phyloP scores from a whole-genome alignment of 64 coral and sea anemone species.

The Platygyra sinensis region DNA sequence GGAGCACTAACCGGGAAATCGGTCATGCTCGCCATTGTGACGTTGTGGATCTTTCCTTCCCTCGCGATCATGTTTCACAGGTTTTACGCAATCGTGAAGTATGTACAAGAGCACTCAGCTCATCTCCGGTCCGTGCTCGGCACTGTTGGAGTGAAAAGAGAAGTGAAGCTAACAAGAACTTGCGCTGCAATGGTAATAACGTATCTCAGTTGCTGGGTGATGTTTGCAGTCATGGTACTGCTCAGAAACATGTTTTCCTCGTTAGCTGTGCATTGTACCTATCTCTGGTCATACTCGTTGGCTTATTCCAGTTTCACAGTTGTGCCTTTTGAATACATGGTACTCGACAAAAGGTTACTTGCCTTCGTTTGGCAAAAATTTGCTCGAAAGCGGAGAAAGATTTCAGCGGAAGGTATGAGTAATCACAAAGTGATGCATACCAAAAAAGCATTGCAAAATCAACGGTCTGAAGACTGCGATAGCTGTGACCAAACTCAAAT shows the following conservation, averaged over 20 bases:
- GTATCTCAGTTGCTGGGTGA: constrained; percentile 41
- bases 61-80: constrained; percentile 45
- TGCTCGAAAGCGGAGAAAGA: neutral
- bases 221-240: constrained; percentile 54
- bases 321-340: constrained; percentile 69
- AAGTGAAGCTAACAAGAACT: constrained; percentile 61
- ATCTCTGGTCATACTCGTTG: constrained; percentile 48
- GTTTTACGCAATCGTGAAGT: constrained; percentile 53
- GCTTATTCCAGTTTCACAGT: constrained; percentile 70
- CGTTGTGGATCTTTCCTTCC: constrained; percentile 61
- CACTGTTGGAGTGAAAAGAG: neutral
- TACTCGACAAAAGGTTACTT: constrained; percentile 62
- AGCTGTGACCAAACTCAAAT: too few species aligned
- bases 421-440: neutral
- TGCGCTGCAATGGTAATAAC: constrained; percentile 46
- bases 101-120: constrained; percentile 40
- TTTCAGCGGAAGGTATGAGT: neutral
- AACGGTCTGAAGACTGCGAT: too few species aligned
- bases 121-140: constrained; percentile 51
- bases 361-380: neutral
- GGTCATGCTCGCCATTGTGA: constrained; percentile 56
- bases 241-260: constrained; percentile 51
- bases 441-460: neutral
- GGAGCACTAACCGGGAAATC: constrained; percentile 15
- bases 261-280: constrained; percentile 45